These are phyloP conservation scores for Rhinogobio ventralis DNA, from an alignment of 2,797 vertebrate species.

Conservation along the genomic window DNA sequence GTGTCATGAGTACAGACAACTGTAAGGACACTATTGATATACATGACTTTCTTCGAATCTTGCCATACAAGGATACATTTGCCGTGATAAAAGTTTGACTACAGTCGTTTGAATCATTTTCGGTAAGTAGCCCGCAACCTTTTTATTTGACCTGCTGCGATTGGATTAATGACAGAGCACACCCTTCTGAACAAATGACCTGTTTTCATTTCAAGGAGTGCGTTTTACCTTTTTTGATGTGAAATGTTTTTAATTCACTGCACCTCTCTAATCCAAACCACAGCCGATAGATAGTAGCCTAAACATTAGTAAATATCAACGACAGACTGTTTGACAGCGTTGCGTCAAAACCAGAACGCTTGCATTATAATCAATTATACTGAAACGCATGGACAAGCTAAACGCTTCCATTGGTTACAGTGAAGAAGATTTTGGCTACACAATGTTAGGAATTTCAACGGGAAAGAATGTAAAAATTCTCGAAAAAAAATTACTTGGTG, in stretches of 20 bases:
- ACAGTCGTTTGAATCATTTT: conserved; percentile 18
- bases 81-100: conserved; percentile 25
- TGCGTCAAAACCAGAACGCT: conserved; percentile 16
- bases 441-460: background rate
- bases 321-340: conserved; percentile 27
- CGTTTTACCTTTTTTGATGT: background rate
- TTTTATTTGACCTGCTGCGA: conserved; percentile 34
- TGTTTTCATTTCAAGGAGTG: conserved; percentile 5
- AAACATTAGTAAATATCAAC: conserved; percentile 6
- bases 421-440: background rate
- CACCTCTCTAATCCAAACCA: background rate
- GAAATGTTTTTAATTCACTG: background rate
- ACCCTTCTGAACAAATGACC: background rate
- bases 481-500: background rate
- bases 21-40: conserved; percentile 17
- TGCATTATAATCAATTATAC: background rate
- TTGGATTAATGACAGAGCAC: conserved; percentile 14
- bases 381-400: background rate
- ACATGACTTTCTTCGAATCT: conserved; percentile 7
- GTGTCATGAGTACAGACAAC: conserved; percentile 43
- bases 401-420: background rate
- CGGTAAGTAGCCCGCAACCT: conserved; percentile 34
- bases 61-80: background rate
- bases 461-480: background rate
- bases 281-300: background rate